Evolutionary conservation across 2,113 vertebrate genomes (phyloP).

Genomic region (Thamnophis sirtalis): DNA sequence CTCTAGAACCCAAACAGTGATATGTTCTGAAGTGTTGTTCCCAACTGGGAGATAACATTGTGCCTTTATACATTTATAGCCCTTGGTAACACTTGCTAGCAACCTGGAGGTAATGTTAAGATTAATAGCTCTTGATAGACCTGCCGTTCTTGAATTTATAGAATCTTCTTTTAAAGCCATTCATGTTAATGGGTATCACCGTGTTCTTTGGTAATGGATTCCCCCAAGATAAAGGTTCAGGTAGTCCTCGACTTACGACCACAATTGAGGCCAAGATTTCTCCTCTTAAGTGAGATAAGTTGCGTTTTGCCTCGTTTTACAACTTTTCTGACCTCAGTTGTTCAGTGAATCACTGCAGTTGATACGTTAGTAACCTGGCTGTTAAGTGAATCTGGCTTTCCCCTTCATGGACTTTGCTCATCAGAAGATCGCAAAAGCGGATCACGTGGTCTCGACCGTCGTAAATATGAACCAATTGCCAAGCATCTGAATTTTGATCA

Average conservation of each 20-base stretch:
- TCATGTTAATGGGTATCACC: not conserved
- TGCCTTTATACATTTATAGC: not conserved
- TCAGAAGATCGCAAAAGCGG: not conserved
- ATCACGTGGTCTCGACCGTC: not conserved
- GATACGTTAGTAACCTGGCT: not conserved
- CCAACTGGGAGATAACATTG: not conserved
- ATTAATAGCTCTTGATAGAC: not conserved
- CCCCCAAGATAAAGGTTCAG: not conserved
- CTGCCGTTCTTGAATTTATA: not conserved
- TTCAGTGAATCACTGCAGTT: not conserved
- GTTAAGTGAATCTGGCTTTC: not conserved
- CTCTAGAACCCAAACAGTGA: accelerated
- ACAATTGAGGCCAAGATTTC: not conserved
- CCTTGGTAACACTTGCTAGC: not conserved
- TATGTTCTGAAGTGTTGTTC: not conserved
- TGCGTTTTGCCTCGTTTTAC: not conserved
- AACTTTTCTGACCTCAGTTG: not conserved
- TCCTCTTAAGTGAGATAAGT: not conserved
- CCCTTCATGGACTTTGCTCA: not conserved
- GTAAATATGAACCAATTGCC: not conserved
- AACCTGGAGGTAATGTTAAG: not conserved
- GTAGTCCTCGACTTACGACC: not conserved
- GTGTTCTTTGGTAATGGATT: not conserved
- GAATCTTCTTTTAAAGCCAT: not conserved
- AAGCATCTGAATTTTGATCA: not conserved